Evolutionary conservation across 1,140 invertebrate genomes (phyloP), one percentile per base, ranked within the genome.

Genomic region (Drosophila tristis): DNA sequence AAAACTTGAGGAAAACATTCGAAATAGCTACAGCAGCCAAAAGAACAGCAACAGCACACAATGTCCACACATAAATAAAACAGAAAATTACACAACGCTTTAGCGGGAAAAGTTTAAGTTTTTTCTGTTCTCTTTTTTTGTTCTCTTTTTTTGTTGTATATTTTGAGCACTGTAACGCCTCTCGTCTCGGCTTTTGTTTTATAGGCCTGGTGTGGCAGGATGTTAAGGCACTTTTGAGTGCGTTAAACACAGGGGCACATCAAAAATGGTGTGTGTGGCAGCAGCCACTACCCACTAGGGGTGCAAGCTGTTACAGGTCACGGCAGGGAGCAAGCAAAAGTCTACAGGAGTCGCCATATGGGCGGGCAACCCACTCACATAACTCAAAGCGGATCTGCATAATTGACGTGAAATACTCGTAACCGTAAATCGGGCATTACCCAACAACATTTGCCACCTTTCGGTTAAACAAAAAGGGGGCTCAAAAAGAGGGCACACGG

Each of bases 351-450:
- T 15, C 29, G 54, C 8, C 3, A 54, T 6, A 31, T 29, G 51
- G 4, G 48, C 42, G 47, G 25, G 31, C 78, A 65, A 70, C 78
- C 64, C 80, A 84, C 64, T 66, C 68, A 50, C 82, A 86, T 86
- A 87, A 86, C 74, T 86, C 82, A 86, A 81, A 78, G 82, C 74
- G 82, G 78, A 86, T 86, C 82, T 86, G 87, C 82, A 86, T 86
- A 86, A 86, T 86, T 86, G 82, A 87, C 74, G 76, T 80, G 47
- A 86, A 77, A 77, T 77, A 74, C 78, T 64, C 78, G 63, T 74
- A 87, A 80, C 61, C 78, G 63, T 74, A 87, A 86, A 80, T 80
- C 64, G 73, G 61, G 64, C 78, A 78, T 86, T 85, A 86, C 56
- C 59, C 61, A 54, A 62, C 55, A 70, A 71, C 66, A 62, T 57